These are phyloP conservation scores for Synergus japonicus DNA, from an alignment of 2,888 invertebrate genomes.

Conservation along the genomic window DNA sequence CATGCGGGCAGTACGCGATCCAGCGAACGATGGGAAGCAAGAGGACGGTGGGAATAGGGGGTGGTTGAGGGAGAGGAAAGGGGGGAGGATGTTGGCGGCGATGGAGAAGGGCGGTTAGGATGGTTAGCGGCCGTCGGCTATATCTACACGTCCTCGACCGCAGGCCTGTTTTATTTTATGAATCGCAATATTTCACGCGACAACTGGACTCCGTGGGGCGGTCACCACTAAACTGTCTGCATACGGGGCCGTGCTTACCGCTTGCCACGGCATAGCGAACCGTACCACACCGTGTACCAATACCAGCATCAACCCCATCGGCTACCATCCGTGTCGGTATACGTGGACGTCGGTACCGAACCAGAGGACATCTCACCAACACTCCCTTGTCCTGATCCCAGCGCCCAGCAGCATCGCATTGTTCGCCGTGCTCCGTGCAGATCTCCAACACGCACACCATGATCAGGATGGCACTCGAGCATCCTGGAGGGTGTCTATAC, in stretches of 20 bases:
- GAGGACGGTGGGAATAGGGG: conserved; percentile 50
- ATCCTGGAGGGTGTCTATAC: conserved; percentile 38
- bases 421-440: conserved; percentile 39
- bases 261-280: conserved; percentile 68
- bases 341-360: conserved; percentile 22
- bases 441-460: conserved; percentile 37
- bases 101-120: conserved; percentile 63
- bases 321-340: conserved; percentile 17
- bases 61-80: conserved; percentile 46
- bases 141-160: conserved; percentile 74
- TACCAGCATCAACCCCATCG: conserved; percentile 20
- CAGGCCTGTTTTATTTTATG: conserved; percentile 77
- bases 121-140: conserved; percentile 70
- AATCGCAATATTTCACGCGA: conserved; percentile 77
- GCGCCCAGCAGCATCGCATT: conserved; percentile 44
- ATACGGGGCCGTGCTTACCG: conserved; percentile 70
- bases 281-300: conserved; percentile 61
- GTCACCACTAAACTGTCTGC: conserved; percentile 76
- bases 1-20: conserved; percentile 53
- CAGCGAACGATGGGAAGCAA: conserved; percentile 53
- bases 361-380: conserved; percentile 31
- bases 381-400: conserved; percentile 12
- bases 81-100: conserved; percentile 55
- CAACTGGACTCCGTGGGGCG: conserved; percentile 75
- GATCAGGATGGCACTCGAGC: conserved; percentile 20